Conservation (phyloP, 2,888 invertebrate species). For the Cancer borealis region DNA sequence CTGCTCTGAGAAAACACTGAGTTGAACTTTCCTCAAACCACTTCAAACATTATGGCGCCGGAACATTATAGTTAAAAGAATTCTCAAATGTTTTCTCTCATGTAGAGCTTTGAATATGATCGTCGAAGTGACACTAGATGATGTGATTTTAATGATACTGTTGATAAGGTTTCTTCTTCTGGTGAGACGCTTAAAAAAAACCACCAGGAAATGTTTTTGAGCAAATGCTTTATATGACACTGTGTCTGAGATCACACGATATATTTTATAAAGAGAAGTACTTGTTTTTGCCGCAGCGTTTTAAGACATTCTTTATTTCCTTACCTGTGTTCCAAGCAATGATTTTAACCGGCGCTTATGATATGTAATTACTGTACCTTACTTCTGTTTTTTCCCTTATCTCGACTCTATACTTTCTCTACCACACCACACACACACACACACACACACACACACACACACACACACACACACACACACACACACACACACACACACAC, state of each 20-base stretch:
- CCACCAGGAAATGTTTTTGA: neutral
- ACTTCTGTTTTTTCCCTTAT: neutral
- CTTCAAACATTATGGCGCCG: neutral
- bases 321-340: neutral
- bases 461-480: constrained; percentile 42
- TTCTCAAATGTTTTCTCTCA: neutral
- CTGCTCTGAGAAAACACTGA: neutral
- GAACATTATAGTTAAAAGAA: neutral
- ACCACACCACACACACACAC: constrained; percentile 25
- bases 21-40: neutral
- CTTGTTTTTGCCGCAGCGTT: neutral
- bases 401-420: neutral
- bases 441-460: constrained; percentile 25
- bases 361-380: neutral
- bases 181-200: neutral
- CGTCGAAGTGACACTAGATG: neutral
- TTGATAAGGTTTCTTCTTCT: neutral
- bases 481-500: constrained; percentile 32
- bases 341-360: neutral
- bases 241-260: neutral
- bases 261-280: neutral
- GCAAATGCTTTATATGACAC: neutral
- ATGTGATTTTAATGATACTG: neutral
- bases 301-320: neutral
- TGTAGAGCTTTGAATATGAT: neutral